Conservation (phyloP, 1,140 invertebrate species). For the Pseudomyrmex cubaensis region DNA sequence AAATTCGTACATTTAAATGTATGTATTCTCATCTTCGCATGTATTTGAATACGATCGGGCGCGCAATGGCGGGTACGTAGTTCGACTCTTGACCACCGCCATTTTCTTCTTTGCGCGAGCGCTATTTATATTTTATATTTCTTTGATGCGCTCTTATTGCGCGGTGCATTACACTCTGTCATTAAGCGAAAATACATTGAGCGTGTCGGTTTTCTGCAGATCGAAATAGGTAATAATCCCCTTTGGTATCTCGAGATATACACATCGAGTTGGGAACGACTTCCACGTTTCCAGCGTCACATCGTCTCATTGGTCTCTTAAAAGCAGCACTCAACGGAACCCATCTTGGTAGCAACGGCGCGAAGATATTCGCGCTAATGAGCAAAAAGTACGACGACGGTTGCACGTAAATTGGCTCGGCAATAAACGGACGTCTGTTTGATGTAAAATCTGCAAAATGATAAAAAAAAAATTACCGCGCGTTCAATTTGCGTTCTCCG, state of each 20-base stretch:
- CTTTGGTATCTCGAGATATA: neutral
- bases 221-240: constrained; percentile 50
- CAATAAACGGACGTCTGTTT: neutral
- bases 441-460: too few species aligned
- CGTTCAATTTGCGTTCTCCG: neutral
- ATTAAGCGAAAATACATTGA: constrained; percentile 43
- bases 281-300: neutral
- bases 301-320: constrained; percentile 50
- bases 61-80: neutral
- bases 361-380: constrained; percentile 48
- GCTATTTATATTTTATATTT: neutral
- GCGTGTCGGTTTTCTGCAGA: constrained; percentile 2
- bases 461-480: too few species aligned
- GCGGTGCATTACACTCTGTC: constrained; percentile 9
- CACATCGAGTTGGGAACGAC: constrained; percentile 11
- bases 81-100: neutral
- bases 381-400: constrained; percentile 19
- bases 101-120: constrained; percentile 5
- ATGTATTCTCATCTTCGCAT: constrained; percentile 11
- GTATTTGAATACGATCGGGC: neutral
- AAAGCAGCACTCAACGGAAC: constrained; percentile 56
- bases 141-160: constrained; percentile 40
- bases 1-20: neutral
- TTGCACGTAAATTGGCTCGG: neutral
- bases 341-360: constrained; percentile 28